Evolutionary conservation across 2,797 vertebrate species (phyloP), one percentile per base, ranked within the genome.

Genomic region (Delichon dasypus): DNA sequence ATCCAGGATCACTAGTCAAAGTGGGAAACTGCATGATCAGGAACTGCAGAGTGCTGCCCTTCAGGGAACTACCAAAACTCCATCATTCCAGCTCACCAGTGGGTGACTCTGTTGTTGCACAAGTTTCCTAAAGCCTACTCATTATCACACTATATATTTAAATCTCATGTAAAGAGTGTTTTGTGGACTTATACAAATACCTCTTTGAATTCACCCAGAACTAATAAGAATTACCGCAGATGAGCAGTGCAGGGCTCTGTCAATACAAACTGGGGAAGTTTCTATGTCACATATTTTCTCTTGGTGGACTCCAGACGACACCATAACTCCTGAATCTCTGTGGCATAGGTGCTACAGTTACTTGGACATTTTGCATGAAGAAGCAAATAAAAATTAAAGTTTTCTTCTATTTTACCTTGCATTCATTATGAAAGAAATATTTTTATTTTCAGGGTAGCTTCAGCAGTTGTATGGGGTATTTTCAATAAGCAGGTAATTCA

Each of bases 1-100:
- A 16, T 7, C 3, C 38, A 51, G 9, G 18, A 55, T 61, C 15
- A 11, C 5, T 32, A 74, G 54, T 29, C 53, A 40, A n/a, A 32
- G 48, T 6, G 9, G 73, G 32, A 84, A 67, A 26, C 32, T 16
- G 11, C 17, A 23, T 8, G 27, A n/a, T 47, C 23, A 68, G 58
- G 72, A 90, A 85, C 47, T 58, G 29, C 21, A 19, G 38, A 73
- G 21, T 36, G 22, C 16, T 83, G 36, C 40, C 45, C 51, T 82
- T 54, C 54, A 74, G n/a, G 11, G n/a, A 40, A 2, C 30, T 23
- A 40, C 16, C 18, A 73, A 34, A 45, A 36, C 2, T 29, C 76
- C 5, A 1, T n/a, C 29, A 62, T 6, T 26, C 19, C 64, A 55
- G 11, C 40, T 57, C 16, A 5, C 25, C 0, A 0, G 22, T 1